Base-by-base conservation (phyloP, 2,888 invertebrate genomes). In the Resseliella maxima region DNA sequence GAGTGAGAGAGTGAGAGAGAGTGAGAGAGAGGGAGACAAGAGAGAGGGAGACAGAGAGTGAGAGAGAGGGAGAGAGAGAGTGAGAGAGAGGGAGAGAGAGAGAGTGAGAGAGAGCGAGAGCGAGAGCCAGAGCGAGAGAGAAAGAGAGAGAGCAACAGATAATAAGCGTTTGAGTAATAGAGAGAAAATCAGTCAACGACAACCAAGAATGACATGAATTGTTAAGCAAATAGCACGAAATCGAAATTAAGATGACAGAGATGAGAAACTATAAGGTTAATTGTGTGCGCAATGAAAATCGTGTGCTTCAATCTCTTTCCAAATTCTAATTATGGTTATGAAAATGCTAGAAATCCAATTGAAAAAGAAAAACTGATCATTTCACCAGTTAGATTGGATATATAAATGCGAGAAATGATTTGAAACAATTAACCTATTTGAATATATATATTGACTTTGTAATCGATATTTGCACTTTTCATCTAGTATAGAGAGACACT, bases 171-270 rank as follows among this genome's bases (percentile, higher is more conserved):
- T n/a, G n/a, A n/a, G n/a, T n/a, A n/a, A n/a, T n/a, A n/a, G n/a
- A n/a, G n/a, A n/a, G n/a, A n/a, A n/a, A n/a, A n/a, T n/a, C n/a
- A n/a, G 45, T 5, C 45, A 12, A 10, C 5, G 5, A 45, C 5
- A 45, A 10, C 45, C 45, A 12, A n/a, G n/a, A n/a, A n/a, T n/a
- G n/a, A n/a, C n/a, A n/a, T n/a, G n/a, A 59, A 59, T 72, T 72
- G 31, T 72, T 31, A 72, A 72, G 31, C 72, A 72, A 72, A 72
- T 72, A 72, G 72, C 72, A 72, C 72, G 72, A 72, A 31, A 31
- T 72, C 15, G 72, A 72, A 72, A 72, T 72, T 72, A 72, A 72
- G 72, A 72, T 72, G 72, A 72, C 72, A 72, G 72, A 72, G 72
- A 72, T 72, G 72, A 72, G 72, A 72, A 72, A 72, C 31, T 35